Evolutionary conservation across 2,113 vertebrate genomes (phyloP).

Genomic region (Zeus faber): DNA sequence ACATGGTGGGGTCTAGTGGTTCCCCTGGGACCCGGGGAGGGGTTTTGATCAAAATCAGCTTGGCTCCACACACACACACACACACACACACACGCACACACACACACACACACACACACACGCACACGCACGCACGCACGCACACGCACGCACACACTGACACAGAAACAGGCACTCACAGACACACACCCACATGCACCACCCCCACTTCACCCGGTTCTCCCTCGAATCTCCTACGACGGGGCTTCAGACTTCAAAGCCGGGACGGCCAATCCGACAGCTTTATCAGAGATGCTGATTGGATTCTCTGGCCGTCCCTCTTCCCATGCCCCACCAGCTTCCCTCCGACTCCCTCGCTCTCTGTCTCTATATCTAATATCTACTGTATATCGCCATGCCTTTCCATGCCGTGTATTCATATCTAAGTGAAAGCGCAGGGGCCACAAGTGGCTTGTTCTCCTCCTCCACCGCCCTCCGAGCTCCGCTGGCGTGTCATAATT

Average conservation of each 20-base stretch:
- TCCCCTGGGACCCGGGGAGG: conserved; percentile 32
- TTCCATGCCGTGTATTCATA: conserved; percentile 5
- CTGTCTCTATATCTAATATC: conserved; percentile 8
- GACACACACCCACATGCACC: conserved; percentile 59
- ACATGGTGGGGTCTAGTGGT: conserved; percentile 52
- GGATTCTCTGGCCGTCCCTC: conserved; percentile 45
- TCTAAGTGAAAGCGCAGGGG: conserved; percentile 6
- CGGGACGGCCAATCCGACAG: conserved; percentile 53
- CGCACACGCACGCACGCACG: conserved; percentile 59
- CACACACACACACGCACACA: conserved; percentile 4
- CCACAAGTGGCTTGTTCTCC: conserved; percentile 34
- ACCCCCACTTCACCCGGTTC: conserved; percentile 27
- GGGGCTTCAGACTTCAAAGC: conserved; percentile 70
- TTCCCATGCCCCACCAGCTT: neutral
- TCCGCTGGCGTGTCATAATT: conserved; percentile 44
- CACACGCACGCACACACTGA: conserved; percentile 10
- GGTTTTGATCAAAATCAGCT: conserved; percentile 56
- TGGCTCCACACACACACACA: neutral
- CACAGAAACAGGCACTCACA: conserved; percentile 31
- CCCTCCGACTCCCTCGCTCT: conserved; percentile 5
- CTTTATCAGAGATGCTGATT: conserved; percentile 60
- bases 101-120: conserved; percentile 31
- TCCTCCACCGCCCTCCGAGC: conserved; percentile 16
- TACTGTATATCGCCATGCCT: neutral
- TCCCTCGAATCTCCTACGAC: conserved; percentile 45